Evolutionary conservation across 2,888 invertebrate genomes (phyloP), one percentile per base, ranked within the genome.

Genomic region (Epicampocera succincta): DNA sequence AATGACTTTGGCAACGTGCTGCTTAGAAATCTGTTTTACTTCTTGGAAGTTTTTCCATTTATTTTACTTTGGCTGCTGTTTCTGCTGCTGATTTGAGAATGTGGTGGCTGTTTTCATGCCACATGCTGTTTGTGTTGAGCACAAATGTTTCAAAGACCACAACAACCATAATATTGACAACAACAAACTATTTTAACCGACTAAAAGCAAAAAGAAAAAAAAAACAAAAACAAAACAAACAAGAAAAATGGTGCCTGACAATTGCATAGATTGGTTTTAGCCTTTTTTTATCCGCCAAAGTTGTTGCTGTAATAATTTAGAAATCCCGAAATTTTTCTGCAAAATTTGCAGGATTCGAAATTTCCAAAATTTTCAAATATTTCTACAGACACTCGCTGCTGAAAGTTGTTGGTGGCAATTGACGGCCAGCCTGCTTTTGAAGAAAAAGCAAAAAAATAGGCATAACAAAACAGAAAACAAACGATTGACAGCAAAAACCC

Each of bases 1-100:
- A 73, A 73, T 73, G 77, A 73, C 72, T 68, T 81, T 81, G 77
- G 72, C 73, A 81, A 81, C 77, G 81, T 81, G 81, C 81, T 77
- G 81, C 77, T 73, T 68, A 56, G 72, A 76, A 81, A 81, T 68
- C 65, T 71, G 68, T 81, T 76, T 68, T 61, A 68, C 77, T 76
- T 81, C 80, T 81, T 77, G 72, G 72, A 73, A 81, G 77, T 68
- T 81, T 76, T 66, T 52, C 19, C 54, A 38, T 21, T 46, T 54
- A 21, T 68, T 54, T 44, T 60, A 1, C 46, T 66, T 21, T 44
- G 19, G 33, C 66, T 63, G 52, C 42, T 71, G 58, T 44, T 71
- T 40, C 15, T 69, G 69, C 54, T 75, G 71, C 69, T 71, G 50
- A 65, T 60, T 68, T 61, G 54, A 81, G 65, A 80, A 80, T 75